Evolutionary conservation across 1,140 invertebrate genomes (phyloP), one percentile per base, ranked within the genome.

Genomic region (Babylonia areolata): DNA sequence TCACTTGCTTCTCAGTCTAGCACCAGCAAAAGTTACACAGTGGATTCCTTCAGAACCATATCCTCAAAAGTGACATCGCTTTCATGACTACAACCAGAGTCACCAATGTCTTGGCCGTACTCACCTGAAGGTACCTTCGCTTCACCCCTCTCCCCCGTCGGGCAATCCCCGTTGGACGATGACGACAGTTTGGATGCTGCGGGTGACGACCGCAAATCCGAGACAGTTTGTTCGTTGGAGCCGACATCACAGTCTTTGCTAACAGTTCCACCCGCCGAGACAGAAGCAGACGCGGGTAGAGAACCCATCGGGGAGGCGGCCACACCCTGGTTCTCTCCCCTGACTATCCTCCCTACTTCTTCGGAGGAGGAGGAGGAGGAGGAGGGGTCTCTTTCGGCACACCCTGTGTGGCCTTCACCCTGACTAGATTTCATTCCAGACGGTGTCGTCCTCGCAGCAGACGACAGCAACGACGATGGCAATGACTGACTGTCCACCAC

Each of bases 181-280:
- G n/a, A n/a, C n/a, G n/a, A n/a, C n/a, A n/a, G n/a, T 35, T 54
- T 58, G 46, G 9, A 6, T 12, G 23, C 33, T 20, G 1, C 33
- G 1, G 78, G 54, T 15, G 39, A 42, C 23, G 31, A 39, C 6
- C 9, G 28, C 31, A 0, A 40, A 28, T 40, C 28, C 9, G 75
- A 77, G 37, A 77, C 75, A 80, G 46, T 33, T 51, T 54, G 78
- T 80, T 80, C 78, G 46, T 80, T 80, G 78, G 42, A 80, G 78
- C 39, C 33, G 28, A 69, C 82, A 84, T 73, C 58, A 84, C 82
- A 69, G 64, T 73, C 64, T 37, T 73, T 84, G 64, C 64, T 71
- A 69, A 39, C 58, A 39, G 46, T 51, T 51, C 54, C 37, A 40
- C 3, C 39, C 40, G 51, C 42, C 46, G 9, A 0, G 20, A 33